Conservation (phyloP, 2,113 vertebrate genomes). For the Tylochromis polylepis region DNA sequence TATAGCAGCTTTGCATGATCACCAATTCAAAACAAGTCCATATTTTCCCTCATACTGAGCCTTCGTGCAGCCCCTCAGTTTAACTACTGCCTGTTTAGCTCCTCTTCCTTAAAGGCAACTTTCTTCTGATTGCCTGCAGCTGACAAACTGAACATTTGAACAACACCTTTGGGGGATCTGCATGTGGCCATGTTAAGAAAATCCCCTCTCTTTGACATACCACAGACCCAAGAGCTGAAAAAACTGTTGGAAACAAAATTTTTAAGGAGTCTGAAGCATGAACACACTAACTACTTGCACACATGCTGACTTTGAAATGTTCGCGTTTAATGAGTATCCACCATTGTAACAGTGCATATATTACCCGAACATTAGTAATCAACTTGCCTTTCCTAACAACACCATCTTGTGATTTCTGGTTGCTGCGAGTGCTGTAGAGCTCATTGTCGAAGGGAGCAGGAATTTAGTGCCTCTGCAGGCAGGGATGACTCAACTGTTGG, state of each 20-base stretch:
- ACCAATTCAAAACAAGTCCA: neutral
- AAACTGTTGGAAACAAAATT: neutral
- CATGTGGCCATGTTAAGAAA: neutral
- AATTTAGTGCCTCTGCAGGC: slow-evolving; percentile 71
- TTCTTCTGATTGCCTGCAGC: neutral
- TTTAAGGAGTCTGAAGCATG: neutral
- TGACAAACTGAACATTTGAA: neutral
- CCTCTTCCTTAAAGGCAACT: neutral
- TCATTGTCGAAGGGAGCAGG: slow-evolving; percentile 60
- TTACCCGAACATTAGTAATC: slow-evolving; percentile 24
- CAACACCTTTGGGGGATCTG: neutral
- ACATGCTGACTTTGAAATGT: neutral
- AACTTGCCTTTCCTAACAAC: neutral
- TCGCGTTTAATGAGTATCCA: neutral
- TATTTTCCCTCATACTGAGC: neutral
- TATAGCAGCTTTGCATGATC: neutral
- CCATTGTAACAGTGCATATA: neutral
- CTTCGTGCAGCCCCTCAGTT: neutral
- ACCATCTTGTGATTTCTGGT: slow-evolving; percentile 22
- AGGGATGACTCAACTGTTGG: slow-evolving; percentile 62
- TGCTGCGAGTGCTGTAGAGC: slow-evolving; percentile 10
- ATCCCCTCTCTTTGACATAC: neutral
- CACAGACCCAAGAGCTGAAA: neutral
- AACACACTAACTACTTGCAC: neutral
- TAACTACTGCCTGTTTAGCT: neutral